A percentile compares a stretch with the other conserved stretches of the same genome.
phyloP scores from a whole-genome alignment of 2,888 invertebrate species.

The Geophilus truncorum region DNA sequence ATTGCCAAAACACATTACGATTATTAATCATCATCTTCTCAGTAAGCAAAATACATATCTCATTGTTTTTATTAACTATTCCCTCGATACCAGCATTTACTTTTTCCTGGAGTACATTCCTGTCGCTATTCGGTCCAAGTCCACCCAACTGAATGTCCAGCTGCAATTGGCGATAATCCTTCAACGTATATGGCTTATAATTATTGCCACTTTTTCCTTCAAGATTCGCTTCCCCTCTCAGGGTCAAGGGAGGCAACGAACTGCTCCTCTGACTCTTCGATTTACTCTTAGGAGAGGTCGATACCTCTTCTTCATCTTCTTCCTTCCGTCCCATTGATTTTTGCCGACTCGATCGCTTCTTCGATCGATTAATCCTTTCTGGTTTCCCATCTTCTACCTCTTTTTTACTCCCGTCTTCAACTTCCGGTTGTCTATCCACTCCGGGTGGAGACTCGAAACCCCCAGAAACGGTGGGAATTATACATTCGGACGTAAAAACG shows the following conservation, averaged over 20 bases:
- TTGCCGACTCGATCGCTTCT: no score
- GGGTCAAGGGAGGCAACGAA: background rate
- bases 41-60: no score
- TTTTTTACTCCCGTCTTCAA: no score
- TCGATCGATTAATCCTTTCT: background rate
- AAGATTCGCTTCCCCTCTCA: background rate
- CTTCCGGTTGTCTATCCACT: background rate
- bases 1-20: no score
- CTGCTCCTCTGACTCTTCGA: background rate
- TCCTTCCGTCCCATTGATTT: background rate
- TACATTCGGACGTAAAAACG: background rate
- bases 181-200: constrained; percentile 20
- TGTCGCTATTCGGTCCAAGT: background rate
- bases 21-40: no score
- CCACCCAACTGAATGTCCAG: background rate
- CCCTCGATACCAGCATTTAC: background rate
- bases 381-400: background rate
- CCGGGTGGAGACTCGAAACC: background rate
- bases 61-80: no score
- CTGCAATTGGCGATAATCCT: background rate
- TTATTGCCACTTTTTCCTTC: background rate
- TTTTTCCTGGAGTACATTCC: constrained; percentile 19
- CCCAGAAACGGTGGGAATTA: background rate
- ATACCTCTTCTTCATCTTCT: background rate
- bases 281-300: background rate